These are phyloP conservation scores for Rostratula benghalensis DNA, from an alignment of 2,113 vertebrate genomes.

Conservation along the genomic window DNA sequence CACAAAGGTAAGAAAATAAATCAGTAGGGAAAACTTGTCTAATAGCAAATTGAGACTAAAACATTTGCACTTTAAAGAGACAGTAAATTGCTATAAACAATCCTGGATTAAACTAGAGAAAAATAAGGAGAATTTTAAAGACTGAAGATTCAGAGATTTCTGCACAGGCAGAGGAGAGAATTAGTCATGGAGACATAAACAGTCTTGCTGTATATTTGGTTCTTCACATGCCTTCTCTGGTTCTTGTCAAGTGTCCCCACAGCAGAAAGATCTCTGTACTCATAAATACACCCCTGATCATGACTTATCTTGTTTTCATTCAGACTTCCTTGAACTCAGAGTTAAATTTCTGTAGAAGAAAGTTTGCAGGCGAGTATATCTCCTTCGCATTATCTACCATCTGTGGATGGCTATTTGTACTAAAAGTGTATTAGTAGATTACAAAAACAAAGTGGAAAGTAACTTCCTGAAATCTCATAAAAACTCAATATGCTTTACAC, in stretches of 20 bases:
- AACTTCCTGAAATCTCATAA: background rate
- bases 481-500: background rate
- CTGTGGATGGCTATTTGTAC: background rate
- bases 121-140: background rate
- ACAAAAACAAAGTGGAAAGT: background rate
- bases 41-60: background rate
- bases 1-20: background rate
- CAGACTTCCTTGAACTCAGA: background rate
- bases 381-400: background rate
- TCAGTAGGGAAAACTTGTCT: background rate
- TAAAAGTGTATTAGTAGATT: background rate
- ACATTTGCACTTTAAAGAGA: background rate
- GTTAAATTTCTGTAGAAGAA: background rate
- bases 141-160: background rate
- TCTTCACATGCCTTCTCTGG: background rate
- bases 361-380: background rate
- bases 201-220: background rate
- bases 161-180: background rate
- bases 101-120: background rate
- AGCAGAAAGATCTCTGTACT: background rate
- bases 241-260: background rate
- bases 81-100: background rate
- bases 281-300: background rate
- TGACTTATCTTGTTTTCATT: conserved; percentile 5
- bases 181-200: background rate